Conservation (phyloP, 2,888 invertebrate genomes). For the Pelosia muscerda region DNA sequence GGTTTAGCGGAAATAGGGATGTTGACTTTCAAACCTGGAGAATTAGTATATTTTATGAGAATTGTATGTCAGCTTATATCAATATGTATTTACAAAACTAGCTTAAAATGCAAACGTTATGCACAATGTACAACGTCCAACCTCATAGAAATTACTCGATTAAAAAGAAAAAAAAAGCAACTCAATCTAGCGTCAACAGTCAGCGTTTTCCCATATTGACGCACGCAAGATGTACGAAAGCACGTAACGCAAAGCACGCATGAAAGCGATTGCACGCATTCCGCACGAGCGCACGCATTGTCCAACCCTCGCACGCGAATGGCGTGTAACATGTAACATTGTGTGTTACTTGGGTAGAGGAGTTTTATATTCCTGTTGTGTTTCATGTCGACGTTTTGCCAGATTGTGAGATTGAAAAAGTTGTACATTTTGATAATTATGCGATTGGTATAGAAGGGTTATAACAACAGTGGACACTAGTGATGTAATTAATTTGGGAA, state of each 20-base stretch:
- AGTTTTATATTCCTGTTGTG: constrained; percentile 11
- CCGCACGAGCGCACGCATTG: constrained; percentile 23
- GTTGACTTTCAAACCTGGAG: too few species aligned
- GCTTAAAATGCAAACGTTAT: background rate
- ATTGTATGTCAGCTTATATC: too few species aligned
- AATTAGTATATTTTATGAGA: too few species aligned
- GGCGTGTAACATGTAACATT: constrained; percentile 16
- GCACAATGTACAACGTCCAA: background rate
- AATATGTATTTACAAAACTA: background rate
- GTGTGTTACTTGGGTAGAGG: constrained; percentile 8
- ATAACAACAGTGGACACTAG: background rate
- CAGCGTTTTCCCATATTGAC: background rate
- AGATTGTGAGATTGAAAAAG: constrained; percentile 13
- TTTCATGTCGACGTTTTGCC: background rate
- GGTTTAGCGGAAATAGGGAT: too few species aligned
- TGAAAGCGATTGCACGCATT: constrained; percentile 26
- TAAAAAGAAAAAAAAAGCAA: background rate
- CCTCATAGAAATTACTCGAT: background rate
- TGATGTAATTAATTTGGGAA: background rate
- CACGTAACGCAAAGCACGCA: constrained; percentile 25
- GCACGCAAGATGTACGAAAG: constrained; percentile 18
- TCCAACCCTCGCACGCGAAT: constrained; percentile 19
- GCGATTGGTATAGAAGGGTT: background rate
- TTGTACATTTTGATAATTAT: constrained; percentile 15
- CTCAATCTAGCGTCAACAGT: background rate